These are phyloP conservation scores for Lemur catta DNA, from an alignment of 2,797 vertebrate genomes.

Conservation along the genomic window DNA sequence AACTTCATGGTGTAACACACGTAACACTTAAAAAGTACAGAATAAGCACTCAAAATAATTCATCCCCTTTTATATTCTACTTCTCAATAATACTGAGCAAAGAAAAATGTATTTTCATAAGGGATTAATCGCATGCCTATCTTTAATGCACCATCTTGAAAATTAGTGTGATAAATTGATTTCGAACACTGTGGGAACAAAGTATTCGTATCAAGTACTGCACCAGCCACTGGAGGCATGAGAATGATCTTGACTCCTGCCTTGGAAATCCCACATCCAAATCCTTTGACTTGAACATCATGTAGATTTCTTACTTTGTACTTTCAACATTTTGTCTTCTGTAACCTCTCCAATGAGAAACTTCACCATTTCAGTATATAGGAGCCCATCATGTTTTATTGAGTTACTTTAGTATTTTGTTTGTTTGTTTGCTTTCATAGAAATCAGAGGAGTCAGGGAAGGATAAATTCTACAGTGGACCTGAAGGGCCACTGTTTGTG, in stretches of 20 bases:
- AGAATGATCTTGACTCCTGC: background rate
- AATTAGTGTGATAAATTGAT: conserved; percentile 38
- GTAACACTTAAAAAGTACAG: background rate
- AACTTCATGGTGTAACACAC: background rate
- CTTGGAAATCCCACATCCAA: background rate
- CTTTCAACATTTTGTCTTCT: background rate
- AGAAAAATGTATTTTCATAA: background rate
- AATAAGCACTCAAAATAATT: background rate
- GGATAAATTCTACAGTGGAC: background rate
- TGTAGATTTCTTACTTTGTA: background rate
- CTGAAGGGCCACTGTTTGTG: background rate
- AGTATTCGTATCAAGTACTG: background rate
- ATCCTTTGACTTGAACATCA: background rate
- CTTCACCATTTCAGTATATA: background rate
- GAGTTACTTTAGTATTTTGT: background rate
- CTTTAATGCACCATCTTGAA: conserved; percentile 19
- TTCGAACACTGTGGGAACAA: background rate
- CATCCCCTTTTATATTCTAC: background rate
- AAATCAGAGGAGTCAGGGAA: background rate
- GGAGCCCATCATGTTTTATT: background rate
- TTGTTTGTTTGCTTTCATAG: background rate
- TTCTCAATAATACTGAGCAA: background rate
- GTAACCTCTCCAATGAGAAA: background rate
- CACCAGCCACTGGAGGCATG: background rate
- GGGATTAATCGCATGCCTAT: conserved; percentile 8